A percentile compares a stretch with the other conserved stretches of the same genome.
Conservation (phyloP, 2,113 vertebrate species). For the Willisornis vidua region DNA sequence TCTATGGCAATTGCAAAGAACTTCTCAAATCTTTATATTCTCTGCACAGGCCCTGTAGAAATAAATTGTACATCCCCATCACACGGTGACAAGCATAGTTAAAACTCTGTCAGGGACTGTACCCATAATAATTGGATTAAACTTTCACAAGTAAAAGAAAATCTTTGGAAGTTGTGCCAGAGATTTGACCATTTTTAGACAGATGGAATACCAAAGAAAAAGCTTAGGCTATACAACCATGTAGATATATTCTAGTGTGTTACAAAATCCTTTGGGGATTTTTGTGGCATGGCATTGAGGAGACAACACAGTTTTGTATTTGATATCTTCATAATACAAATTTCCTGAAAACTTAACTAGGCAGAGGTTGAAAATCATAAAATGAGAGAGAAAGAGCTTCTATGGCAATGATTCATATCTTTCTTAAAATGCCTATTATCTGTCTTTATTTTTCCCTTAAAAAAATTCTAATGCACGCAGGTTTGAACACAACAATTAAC, state of each 20-base stretch:
- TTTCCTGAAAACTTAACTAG: not conserved
- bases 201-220: not conserved
- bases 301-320: not conserved
- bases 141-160: not conserved
- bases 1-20: not conserved
- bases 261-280: not conserved
- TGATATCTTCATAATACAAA: not conserved
- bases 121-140: not conserved
- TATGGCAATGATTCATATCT: not conserved
- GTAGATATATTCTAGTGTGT: not conserved
- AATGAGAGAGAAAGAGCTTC: not conserved
- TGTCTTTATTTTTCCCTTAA: not conserved
- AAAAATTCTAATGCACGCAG: not conserved
- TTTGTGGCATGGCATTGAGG: not conserved
- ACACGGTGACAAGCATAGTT: rapidly evolving
- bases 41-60: not conserved
- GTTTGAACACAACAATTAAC: not conserved
- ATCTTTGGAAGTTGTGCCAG: not conserved
- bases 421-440: not conserved
- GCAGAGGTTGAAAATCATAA: not conserved
- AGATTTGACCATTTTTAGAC: not conserved
- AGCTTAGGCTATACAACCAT: not conserved
- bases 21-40: not conserved
- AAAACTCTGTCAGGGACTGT: not conserved
- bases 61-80: not conserved